phyloP scores from a whole-genome alignment of 2,888 invertebrate species.

The Stratiomys singularior region DNA sequence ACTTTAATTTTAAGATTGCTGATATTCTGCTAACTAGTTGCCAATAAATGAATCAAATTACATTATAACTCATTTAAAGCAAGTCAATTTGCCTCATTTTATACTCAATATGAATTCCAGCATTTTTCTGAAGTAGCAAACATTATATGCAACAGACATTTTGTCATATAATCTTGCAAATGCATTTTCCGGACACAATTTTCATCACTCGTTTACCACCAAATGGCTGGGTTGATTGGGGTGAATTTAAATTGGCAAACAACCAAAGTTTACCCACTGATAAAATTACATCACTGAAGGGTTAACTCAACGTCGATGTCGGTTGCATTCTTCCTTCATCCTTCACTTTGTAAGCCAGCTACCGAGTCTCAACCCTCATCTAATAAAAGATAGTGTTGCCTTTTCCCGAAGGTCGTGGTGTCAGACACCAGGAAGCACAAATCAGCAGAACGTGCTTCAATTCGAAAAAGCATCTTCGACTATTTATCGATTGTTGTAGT shows the following conservation, averaged over 20 bases:
- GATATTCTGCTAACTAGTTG: no score
- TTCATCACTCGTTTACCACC: conserved; percentile 16
- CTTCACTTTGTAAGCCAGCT: background rate
- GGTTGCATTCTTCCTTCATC: conserved; percentile 4
- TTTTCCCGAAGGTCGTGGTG: background rate
- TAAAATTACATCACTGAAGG: conserved; percentile 26
- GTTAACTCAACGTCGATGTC: conserved; percentile 8
- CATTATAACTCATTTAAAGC: no score
- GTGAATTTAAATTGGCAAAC: conserved; percentile 30
- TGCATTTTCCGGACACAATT: conserved; percentile 14
- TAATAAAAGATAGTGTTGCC: no score
- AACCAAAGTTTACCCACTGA: conserved; percentile 28
- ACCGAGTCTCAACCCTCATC: no score
- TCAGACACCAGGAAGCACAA: background rate
- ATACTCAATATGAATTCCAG: no score
- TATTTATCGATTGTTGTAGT: conserved; percentile 8
- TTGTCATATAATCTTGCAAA: background rate
- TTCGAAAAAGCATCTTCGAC: background rate
- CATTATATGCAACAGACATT: no score
- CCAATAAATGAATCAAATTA: no score
- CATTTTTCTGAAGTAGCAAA: no score
- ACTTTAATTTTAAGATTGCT: no score
- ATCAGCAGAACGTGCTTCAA: conserved; percentile 20
- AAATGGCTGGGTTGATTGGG: background rate
- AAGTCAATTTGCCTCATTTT: no score